Conservation (phyloP, 2,797 vertebrate genomes). For the Artibeus jamaicensis region DNA sequence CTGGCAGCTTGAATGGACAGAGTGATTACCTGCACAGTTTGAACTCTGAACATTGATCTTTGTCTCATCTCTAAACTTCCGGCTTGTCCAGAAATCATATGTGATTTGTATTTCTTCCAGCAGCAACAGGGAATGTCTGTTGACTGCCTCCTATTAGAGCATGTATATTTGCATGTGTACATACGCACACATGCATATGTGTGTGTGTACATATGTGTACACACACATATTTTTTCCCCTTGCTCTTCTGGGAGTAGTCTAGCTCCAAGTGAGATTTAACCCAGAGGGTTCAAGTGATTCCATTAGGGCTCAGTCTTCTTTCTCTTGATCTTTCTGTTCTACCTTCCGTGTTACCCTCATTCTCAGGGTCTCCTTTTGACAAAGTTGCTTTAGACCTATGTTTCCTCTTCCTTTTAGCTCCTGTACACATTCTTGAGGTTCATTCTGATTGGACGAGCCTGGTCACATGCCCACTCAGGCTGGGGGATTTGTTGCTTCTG, state of each 20-base stretch:
- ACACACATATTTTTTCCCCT: not conserved
- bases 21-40: not conserved
- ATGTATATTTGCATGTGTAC: not conserved
- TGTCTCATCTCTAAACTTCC: not conserved
- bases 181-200: not conserved
- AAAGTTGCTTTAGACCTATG: not conserved
- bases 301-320: slow-evolving; percentile 19
- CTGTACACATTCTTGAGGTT: not conserved
- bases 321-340: not conserved
- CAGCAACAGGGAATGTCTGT: not conserved
- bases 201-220: no score
- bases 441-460: not conserved
- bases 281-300: not conserved
- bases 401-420: not conserved
- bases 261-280: not conserved
- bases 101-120: not conserved
- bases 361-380: not conserved
- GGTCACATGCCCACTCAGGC: not conserved
- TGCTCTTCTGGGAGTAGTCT: not conserved
- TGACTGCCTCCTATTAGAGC: not conserved
- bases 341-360: not conserved
- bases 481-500: not conserved
- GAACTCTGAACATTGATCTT: not conserved
- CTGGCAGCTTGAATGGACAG: not conserved
- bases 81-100: not conserved